A percentile compares a stretch with the other conserved stretches of the same genome.
phyloP scores from a whole-genome alignment of 2,888 invertebrate genomes.

The Tanypteryx hageni region DNA sequence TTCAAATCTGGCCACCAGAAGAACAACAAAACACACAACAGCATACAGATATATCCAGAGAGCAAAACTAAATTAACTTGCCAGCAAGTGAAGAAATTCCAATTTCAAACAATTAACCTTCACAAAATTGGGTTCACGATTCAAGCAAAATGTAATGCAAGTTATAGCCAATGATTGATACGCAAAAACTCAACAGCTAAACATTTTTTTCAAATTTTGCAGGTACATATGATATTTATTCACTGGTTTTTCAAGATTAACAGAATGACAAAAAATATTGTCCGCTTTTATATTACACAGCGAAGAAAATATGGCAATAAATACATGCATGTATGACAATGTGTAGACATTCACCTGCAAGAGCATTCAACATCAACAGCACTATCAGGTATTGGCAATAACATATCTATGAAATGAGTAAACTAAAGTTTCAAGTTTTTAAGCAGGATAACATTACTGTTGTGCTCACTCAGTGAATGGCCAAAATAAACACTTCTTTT shows the following conservation, averaged over 20 bases:
- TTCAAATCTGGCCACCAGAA: background rate
- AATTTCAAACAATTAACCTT: background rate
- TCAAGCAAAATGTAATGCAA: background rate
- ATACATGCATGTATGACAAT: slow-evolving; percentile 61
- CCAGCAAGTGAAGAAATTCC: background rate
- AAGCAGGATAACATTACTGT: slow-evolving; percentile 55
- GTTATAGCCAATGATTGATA: background rate
- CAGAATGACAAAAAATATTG: slow-evolving; percentile 59
- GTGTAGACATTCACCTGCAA: slow-evolving; percentile 63
- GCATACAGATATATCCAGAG: background rate
- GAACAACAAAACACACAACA: background rate
- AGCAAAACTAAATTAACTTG: background rate
- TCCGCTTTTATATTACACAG: slow-evolving; percentile 59
- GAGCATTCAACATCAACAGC: slow-evolving; percentile 64
- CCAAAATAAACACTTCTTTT: slow-evolving; percentile 53
- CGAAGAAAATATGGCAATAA: slow-evolving; percentile 61
- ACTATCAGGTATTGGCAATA: slow-evolving; percentile 57
- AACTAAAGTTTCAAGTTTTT: slow-evolving; percentile 52
- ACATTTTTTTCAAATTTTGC: slow-evolving; percentile 43
- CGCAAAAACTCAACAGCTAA: background rate
- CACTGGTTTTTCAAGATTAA: slow-evolving; percentile 49
- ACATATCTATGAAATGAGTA: slow-evolving; percentile 52
- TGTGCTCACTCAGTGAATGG: slow-evolving; percentile 58
- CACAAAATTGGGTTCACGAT: background rate
- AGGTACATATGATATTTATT: slow-evolving; percentile 61